Base-by-base conservation (phyloP, 2,888 invertebrate species). In the Dorcus parallelipipedus region DNA sequence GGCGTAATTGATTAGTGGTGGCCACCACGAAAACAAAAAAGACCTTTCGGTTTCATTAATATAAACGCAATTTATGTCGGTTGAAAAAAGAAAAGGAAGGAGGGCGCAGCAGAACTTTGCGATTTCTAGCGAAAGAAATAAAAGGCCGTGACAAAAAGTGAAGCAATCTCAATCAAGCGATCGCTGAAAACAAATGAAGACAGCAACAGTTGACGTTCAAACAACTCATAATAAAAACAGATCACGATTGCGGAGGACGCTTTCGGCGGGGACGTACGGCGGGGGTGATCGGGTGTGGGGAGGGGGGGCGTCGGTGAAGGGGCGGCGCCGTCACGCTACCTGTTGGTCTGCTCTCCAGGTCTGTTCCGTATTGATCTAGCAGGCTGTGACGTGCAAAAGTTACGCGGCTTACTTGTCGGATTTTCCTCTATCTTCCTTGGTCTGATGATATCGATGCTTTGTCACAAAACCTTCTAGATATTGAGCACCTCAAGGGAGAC, bases 301-400 rank as follows among this genome's bases (percentile, higher is more conserved):
- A 51, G 59, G 42, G 47, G 47, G 40, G 55, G 8, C 38, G 17
- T 41, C 10, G 40, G 50, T 6, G 61, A 59, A 38, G 60, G 63
- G 63, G 66, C 60, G 64, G 61, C 60, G 62, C 63, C 70, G 70
- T 71, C 70, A 71, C 71, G 71, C 71, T 69, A 71, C 71, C 71
- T 71, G 71, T 70, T 71, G 71, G 70, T 71, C 70, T 69, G 66
- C 67, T 70, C 69, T 70, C 68, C 68, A 69, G 70, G 67, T 67
- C 69, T 69, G 69, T 69, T 67, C 64, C 61, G 68, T 71, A 71
- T 71, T 69, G 71, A 71, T 70, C 71, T 69, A 67, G 56, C 64
- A 55, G 64, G 56, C 64, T 61, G 52, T 64, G 69, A 68, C 69
- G 69, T 69, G 66, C 65, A 67, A 69, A 71, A 67, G 69, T 69